Percentiles rank a stretch among this genome's conserved stretches.
Evolutionary conservation across 2,797 vertebrate genomes (phyloP).

Genomic region (Sebastes kiyomatsui): DNA sequence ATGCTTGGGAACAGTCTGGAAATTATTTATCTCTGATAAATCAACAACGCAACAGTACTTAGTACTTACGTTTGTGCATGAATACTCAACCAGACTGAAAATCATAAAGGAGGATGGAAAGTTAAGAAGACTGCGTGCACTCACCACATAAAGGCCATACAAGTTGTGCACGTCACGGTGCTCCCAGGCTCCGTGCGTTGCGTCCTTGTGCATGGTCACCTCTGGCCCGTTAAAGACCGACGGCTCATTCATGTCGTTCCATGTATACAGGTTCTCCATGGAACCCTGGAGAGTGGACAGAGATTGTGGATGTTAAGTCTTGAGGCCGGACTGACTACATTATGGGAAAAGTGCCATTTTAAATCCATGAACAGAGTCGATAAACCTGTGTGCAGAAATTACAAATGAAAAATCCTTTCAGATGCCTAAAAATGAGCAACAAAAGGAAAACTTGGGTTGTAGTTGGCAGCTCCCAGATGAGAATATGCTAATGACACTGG

Average conservation of each 20-base stretch:
- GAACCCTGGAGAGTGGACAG: slow-evolving; percentile 80
- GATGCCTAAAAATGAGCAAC: neutral
- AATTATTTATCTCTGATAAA: neutral
- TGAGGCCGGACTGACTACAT: neutral
- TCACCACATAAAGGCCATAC: slow-evolving; percentile 95
- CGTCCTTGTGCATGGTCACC: slow-evolving; percentile 96
- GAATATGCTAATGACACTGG: too few species aligned
- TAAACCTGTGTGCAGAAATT: neutral
- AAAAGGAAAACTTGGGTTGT: neutral
- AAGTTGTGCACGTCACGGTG: slow-evolving; percentile 93
- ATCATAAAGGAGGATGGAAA: neutral
- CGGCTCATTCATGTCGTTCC: slow-evolving; percentile 97
- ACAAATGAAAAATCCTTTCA: neutral
- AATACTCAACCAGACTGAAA: neutral
- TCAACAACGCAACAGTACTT: neutral
- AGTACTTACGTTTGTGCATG: neutral
- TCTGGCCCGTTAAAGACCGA: slow-evolving; percentile 95
- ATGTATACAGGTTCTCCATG: slow-evolving; percentile 88
- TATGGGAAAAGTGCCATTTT: neutral
- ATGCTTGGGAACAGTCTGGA: neutral
- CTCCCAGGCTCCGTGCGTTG: slow-evolving; percentile 89
- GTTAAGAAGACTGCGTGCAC: slow-evolving; percentile 11
- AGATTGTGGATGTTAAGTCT: neutral
- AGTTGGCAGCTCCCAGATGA: too few species aligned
- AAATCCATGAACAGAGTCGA: neutral